phyloP scores from a whole-genome alignment of 2,888 invertebrate species.

The Oscheius sp. region DNA sequence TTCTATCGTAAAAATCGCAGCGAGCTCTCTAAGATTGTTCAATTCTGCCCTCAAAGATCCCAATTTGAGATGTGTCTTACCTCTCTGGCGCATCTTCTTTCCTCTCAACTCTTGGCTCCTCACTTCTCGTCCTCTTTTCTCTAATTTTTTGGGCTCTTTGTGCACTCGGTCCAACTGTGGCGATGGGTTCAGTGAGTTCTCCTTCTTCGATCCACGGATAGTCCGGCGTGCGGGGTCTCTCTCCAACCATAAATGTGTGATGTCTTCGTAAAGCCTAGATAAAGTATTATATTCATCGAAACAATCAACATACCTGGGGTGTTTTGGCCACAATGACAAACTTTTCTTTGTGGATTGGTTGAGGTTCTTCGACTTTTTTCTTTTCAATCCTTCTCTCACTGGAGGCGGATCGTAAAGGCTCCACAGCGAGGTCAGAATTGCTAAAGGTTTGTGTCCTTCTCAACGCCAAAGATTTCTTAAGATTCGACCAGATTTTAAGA shows the following conservation, averaged over 20 bases:
- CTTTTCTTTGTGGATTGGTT: too few species aligned
- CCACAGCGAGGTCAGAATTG: neutral
- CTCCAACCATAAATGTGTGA: conserved; percentile 52
- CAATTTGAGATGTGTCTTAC: too few species aligned
- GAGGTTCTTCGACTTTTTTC: conserved; percentile 3
- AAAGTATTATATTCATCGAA: neutral
- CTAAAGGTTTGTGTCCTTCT: conserved; percentile 20
- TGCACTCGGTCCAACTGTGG: conserved; percentile 45
- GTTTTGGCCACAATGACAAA: conserved; percentile 12
- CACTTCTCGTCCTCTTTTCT: conserved; percentile 24
- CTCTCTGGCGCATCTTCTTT: conserved; percentile 32
- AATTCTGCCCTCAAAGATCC: too few species aligned
- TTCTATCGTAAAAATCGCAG: too few species aligned
- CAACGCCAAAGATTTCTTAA: neutral
- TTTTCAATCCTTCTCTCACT: neutral
- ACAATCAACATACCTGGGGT: conserved; percentile 10
- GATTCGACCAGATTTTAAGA: conserved; percentile 15
- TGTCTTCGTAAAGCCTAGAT: conserved; percentile 38
- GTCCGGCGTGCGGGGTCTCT: conserved; percentile 43
- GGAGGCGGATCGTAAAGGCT: neutral
- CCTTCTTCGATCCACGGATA: conserved; percentile 48
- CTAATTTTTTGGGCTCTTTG: neutral
- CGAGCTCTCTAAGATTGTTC: too few species aligned
- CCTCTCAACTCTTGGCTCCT: conserved; percentile 39
- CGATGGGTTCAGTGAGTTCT: conserved; percentile 51